phyloP scores from a whole-genome alignment of 2,888 invertebrate genomes.

The Microctonus brassicae region DNA sequence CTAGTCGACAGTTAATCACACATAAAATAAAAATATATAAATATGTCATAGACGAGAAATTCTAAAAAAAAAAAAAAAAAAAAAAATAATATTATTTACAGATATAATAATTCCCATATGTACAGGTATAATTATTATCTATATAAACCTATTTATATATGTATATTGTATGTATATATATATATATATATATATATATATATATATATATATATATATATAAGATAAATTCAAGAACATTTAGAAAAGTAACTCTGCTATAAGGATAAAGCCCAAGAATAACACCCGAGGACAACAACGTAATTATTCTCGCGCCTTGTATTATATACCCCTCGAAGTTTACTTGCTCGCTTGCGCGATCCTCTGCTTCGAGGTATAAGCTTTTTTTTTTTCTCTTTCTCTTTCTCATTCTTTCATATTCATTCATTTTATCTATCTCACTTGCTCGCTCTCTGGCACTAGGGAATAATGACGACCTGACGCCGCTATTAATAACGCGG shows the following conservation, averaged over 20 bases:
- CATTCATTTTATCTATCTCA: constrained; percentile 1
- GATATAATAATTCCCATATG: neutral
- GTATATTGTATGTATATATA: too few relatives aligned
- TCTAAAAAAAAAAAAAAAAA: neutral
- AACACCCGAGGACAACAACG: constrained; percentile 29
- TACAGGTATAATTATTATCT: constrained; percentile 3
- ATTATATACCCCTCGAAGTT: constrained; percentile 17
- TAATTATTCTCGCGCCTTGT: constrained; percentile 36
- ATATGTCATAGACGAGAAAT: neutral
- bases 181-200: neutral
- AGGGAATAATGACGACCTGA: constrained; percentile 50
- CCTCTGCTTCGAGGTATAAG: constrained; percentile 22
- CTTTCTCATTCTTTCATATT: constrained; percentile 1
- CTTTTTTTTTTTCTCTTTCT: constrained; percentile 28
- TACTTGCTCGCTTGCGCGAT: constrained; percentile 41
- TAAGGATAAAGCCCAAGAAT: neutral
- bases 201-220: neutral
- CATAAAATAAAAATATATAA: too few relatives aligned
- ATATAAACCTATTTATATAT: too few relatives aligned
- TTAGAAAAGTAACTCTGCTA: neutral
- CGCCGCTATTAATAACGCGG: constrained; percentile 48
- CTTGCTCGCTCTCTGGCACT: constrained; percentile 29
- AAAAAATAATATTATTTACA: neutral
- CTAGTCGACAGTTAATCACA: constrained; percentile 22
- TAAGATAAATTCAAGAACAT: neutral